Evolutionary conservation across 2,888 invertebrate genomes (phyloP), one percentile per base, ranked within the genome.

Genomic region (Fragum whitleyi): DNA sequence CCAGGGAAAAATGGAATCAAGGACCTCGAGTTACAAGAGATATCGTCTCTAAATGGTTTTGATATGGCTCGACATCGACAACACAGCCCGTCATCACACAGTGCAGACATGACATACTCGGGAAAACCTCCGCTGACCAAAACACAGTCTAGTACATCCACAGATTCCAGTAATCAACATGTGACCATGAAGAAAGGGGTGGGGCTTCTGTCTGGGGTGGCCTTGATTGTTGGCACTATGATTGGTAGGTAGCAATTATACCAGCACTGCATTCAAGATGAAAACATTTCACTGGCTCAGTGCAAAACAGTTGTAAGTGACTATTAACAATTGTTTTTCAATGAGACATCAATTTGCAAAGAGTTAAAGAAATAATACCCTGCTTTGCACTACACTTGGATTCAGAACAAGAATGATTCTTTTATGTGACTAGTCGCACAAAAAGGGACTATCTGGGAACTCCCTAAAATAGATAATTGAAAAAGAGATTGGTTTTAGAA

Each of bases 151-250:
- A 74, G 62, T 23, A 55, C 51, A 32, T 80, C 80, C 0, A 28
- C 71, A 1, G 36, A 36, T 14, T 47, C 69, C 19, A 74, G 36
- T 11, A 69, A 67, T n/a, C 77, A 82, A 29, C 86, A 85, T 74
- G 88, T 88, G 36, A 84, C 81, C 42, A 78, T 91, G 87, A 86
- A 91, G 93, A 94, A 97, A 87, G 96, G 96, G 93, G 94, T 97
- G 73, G 97, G 97, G 1, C 95, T 97, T 1, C 96, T 97, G 92
- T 97, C 97, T 53, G 97, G 97, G n/a, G 95, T 97, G 51, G 97
- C 96, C 92, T 95, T 97, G 86, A 97, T 97, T 85, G 95, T 97
- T 23, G 97, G 97, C 69, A 97, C 97, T 6, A 97, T 97, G 97
- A 97, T 97, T 86, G 97, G 97, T 97, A 90, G 86, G 77, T 29